Evolutionary conservation across 2,888 invertebrate genomes (phyloP), one percentile per base, ranked within the genome.

Genomic region (Eumacrocentrus americanus): DNA sequence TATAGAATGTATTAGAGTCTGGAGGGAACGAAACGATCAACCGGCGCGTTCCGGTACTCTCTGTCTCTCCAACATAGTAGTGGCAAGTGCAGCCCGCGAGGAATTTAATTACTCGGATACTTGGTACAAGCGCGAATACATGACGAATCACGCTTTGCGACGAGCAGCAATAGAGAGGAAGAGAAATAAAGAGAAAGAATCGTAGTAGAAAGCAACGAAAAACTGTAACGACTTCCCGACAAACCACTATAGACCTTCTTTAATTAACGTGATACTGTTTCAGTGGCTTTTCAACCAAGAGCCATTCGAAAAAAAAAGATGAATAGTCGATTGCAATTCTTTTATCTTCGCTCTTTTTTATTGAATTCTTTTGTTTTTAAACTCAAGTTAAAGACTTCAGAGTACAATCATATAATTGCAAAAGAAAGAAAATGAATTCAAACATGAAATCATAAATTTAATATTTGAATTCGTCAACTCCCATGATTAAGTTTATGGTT

Each of bases 81-180:
- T 55, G 51, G 47, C 60, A 40, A 59, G 58, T 50, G 51, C 25
- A 18, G 53, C 34, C 40, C 51, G 56, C 48, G 55, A 60, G 69
- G 72, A 74, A 74, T 74, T 73, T 73, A 73, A 74, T 74, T 74
- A 74, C 69, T 67, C 64, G 67, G 65, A 69, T 72, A 68, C 71
- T 70, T 62, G 12, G 48, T 50, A 58, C 38, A 51, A 60, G 58
- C 42, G 37, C 47, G 48, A 54, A 54, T 29, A 54, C 34, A 37
- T 48, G 56, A 46, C 40, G 23, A 22, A 47, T 48, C 16, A 16
- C 48, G n/a, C n/a, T 23, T 16, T 23, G n/a, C 25, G 46, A 40
- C 11, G 23, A 46, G 25, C 52, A 64, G 38, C 54, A 46, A 20
- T 14, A 3, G 20, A 34, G 35, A 37, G 25, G 58, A 50, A 18